Evolutionary conservation across 2,888 invertebrate genomes (phyloP).

Genomic region (Corbicula japonica): DNA sequence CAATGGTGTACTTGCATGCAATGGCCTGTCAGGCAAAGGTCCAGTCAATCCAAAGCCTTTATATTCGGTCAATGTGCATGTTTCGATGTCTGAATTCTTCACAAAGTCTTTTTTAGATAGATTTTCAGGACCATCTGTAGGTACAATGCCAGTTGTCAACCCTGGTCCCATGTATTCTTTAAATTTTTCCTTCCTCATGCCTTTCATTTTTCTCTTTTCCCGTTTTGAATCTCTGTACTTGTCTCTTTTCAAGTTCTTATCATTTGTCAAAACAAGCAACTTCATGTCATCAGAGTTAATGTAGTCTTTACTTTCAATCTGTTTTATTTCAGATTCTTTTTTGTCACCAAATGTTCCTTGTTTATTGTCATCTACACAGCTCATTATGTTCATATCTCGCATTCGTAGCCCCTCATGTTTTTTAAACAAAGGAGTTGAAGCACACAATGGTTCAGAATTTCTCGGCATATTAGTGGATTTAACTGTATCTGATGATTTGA

Average conservation of each 20-base stretch:
- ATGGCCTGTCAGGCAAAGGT: slow-evolving; percentile 48
- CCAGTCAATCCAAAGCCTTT: slow-evolving; percentile 62
- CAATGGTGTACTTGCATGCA: slow-evolving; percentile 45
- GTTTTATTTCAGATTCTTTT: not conserved
- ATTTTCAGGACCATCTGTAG: slow-evolving; percentile 20
- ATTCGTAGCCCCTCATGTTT: slow-evolving; percentile 25
- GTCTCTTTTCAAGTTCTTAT: slow-evolving; percentile 18
- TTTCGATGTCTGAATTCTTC: slow-evolving; percentile 52
- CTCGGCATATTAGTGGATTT: not conserved
- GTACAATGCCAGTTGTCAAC: slow-evolving; percentile 36
- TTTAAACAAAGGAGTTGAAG: slow-evolving; percentile 53
- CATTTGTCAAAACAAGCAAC: not conserved
- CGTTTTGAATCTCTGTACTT: slow-evolving; percentile 32
- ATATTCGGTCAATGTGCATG: slow-evolving; percentile 58
- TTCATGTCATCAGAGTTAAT: slow-evolving; percentile 12
- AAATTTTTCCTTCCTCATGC: slow-evolving; percentile 53
- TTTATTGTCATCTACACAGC: slow-evolving; percentile 6
- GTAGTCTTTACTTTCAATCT: not conserved
- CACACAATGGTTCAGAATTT: slow-evolving; percentile 46
- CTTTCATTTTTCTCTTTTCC: slow-evolving; percentile 46
- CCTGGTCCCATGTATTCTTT: slow-evolving; percentile 66
- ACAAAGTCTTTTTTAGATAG: slow-evolving; percentile 28
- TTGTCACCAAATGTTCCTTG: slow-evolving; percentile 12
- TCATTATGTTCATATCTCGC: slow-evolving; percentile 53
- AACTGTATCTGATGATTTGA: not conserved